Base-by-base conservation (phyloP, 1,140 invertebrate genomes). In the Polyergus mexicanus region DNA sequence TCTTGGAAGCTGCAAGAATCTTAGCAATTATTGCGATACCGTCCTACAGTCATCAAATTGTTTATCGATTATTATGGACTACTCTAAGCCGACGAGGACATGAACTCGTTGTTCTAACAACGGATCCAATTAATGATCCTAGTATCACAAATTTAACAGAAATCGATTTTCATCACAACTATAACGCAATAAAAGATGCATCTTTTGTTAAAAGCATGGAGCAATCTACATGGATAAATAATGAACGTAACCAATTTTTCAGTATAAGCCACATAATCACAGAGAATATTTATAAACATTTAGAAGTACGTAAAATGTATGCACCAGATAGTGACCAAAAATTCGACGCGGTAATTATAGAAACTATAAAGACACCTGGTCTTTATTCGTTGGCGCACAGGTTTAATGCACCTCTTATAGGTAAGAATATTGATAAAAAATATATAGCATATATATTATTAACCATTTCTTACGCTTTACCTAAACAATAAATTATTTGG, bases 11-110 rank as follows among this genome's bases (percentile, higher is more conserved):
- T 74, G 93, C 94, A 47, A 93, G 91, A 74, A 96, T 97, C 77
- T 89, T 97, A 22, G 95, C 93, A 1, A 89, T 96, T 0, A 92
- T 96, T 63, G 93, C 96, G 5, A 92, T 92, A 11, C 93, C 96
- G 0, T 95, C 95, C 0, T 94, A 95, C 66, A 97, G 96, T 86
- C 96, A 97, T 89, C 96, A 96, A 92, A 90, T 96, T 4, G 94
- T 96, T 0, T 96, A 95, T 78, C 93, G 85, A 84, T 92, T 89
- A 47, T 83, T 95, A 86, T 94, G 92, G 85, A 91, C 86, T 1
- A 91, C 92, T 41, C 65, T 95, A 51, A 91, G 90, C 0, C 83
- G 77, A 38, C 92, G 93, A 38, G 96, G 95, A 1, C 96, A 96
- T 66, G 80, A 96, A 44, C 63, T 96, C 0, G 93, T 95, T 0